Evolutionary conservation across 2,113 vertebrate genomes (phyloP), one percentile per base, ranked within the genome.

Genomic region (Syngnathoides biaculeatus): DNA sequence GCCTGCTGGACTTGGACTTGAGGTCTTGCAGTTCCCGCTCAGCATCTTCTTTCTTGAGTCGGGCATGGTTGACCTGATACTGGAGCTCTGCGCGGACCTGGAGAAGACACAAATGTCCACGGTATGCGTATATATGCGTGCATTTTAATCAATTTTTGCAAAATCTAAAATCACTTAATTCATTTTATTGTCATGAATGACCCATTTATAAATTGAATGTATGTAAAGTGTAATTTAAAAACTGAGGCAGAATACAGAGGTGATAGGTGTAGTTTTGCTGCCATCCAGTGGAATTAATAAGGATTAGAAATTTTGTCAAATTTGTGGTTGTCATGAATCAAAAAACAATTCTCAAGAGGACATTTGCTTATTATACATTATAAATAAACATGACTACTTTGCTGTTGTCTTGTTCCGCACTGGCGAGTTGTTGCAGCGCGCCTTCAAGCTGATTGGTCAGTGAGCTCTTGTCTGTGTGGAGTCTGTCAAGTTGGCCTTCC

Each of bases 51-150:
- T 92, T 98, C 91, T 93, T 94, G 89, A 96, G 90, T 87, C 92
- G 88, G 66, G 87, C 92, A 90, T 95, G 92, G 78, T 92, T 95
- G 85, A 96, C 72, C 78, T 95, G 94, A 86, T 93, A 94, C 61
- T 90, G 93, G 82, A 98, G 92, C 88, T 98, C 96, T 79, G 88
- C 92, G 86, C 91, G 94, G 83, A 95, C 91, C 97, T 98, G 90
- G 74, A 91, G 86, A 89, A 11, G 60, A 78, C 5, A 45, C 26
- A 27, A 56, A 30, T 17, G 55, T 52, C 20, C n/a, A 52, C n/a
- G 20, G 2, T 8, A 8, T 52, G n/a, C 7, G 48, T n/a, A 22
- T 10, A 11, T 19, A 4, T 22, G 48, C 9, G 48, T 2, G 20
- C n/a, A 11, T 52, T 52, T 52, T 22, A 22, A 11, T 20, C 48